Conservation (phyloP, 2,797 vertebrate genomes). For the Octomys mimax region DNA sequence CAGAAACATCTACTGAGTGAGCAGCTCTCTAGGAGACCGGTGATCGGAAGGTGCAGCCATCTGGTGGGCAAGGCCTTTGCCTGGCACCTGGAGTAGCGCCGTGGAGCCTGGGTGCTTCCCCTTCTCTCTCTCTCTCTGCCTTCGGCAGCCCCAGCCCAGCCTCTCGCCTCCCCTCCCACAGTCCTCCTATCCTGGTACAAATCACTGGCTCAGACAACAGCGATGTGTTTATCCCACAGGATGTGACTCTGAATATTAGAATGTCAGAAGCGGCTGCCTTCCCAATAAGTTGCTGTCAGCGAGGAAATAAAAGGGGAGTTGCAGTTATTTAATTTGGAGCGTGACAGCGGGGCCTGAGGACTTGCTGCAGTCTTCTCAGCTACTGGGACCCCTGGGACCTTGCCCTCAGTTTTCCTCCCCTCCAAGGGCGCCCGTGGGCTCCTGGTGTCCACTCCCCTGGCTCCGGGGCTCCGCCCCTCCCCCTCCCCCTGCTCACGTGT, state of each 20-base stretch:
- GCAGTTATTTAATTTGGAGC: conserved; percentile 88
- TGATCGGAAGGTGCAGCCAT: neutral
- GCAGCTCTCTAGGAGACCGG: neutral
- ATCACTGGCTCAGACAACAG: conserved; percentile 83
- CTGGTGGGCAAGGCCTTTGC: neutral
- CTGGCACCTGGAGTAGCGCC: neutral
- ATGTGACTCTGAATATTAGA: conserved; percentile 86
- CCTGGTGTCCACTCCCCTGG: neutral
- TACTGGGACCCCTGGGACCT: neutral
- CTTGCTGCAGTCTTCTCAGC: neutral
- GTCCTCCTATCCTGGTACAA: conserved; percentile 76
- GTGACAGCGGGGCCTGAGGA: neutral
- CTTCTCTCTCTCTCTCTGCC: neutral
- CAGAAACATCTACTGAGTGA: neutral
- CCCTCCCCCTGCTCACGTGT: neutral
- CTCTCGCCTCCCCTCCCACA: conserved; percentile 50
- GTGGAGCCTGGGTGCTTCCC: rapidly evolving
- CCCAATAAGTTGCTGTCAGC: conserved; percentile 87
- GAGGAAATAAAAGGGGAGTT: conserved; percentile 87
- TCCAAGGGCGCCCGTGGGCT: neutral
- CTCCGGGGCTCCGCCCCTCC: neutral
- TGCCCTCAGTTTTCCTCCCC: neutral
- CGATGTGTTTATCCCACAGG: conserved; percentile 86
- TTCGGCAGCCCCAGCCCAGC: neutral
- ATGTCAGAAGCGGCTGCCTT: conserved; percentile 87